Evolutionary conservation across 2,888 invertebrate species (phyloP).

Genomic region (Geophilus truncorum): DNA sequence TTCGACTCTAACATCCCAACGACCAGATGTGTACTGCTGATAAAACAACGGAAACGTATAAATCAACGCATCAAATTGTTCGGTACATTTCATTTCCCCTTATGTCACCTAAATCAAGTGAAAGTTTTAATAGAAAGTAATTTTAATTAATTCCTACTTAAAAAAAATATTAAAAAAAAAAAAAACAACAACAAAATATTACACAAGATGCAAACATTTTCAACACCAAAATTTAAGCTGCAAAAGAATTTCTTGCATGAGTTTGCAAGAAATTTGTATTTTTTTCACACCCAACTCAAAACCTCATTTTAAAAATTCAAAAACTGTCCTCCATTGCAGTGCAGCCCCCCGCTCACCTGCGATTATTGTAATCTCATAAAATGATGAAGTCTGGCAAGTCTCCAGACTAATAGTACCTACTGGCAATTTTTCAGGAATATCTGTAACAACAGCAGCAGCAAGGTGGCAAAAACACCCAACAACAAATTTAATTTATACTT

Average conservation of each 20-base stretch:
- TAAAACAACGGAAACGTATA: neutral
- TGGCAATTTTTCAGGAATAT: neutral
- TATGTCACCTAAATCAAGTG: too few relatives aligned
- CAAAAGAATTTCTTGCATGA: too few relatives aligned
- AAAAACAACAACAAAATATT: neutral
- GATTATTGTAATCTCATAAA: neutral
- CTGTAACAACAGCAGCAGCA: neutral
- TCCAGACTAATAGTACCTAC: neutral
- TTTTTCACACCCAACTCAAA: too few relatives aligned
- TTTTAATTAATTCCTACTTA: too few relatives aligned
- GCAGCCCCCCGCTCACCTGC: neutral
- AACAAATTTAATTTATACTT: conserved; percentile 20
- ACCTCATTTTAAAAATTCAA: neutral
- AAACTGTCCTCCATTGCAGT: neutral
- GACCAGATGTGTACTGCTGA: neutral
- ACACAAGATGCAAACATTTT: too few relatives aligned
- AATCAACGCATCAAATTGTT: neutral
- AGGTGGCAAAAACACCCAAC: neutral
- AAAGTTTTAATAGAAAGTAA: too few relatives aligned
- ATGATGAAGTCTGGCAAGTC: neutral
- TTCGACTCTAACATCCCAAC: too few relatives aligned
- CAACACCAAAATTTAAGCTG: too few relatives aligned
- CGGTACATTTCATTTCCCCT: too few relatives aligned
- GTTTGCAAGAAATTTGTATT: too few relatives aligned
- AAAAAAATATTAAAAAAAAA: too few relatives aligned